Evolutionary conservation across 2,888 invertebrate species (phyloP).

Genomic region (Orthosia gracilis): DNA sequence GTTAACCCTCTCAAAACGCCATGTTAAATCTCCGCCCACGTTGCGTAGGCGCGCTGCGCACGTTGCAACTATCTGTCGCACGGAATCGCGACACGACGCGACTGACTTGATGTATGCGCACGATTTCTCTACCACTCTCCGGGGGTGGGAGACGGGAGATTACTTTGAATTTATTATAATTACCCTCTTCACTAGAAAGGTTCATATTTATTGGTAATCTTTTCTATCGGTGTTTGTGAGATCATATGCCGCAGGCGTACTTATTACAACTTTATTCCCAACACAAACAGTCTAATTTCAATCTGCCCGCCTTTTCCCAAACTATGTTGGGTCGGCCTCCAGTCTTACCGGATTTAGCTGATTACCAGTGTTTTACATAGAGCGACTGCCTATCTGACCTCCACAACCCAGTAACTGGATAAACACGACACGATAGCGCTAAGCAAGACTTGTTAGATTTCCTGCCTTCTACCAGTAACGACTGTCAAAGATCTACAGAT

Average conservation of each 20-base stretch:
- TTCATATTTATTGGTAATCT: slow-evolving; percentile 39
- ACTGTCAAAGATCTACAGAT: too few relatives aligned
- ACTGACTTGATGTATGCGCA: slow-evolving; percentile 70
- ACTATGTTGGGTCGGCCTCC: too few relatives aligned
- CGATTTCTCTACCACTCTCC: slow-evolving; percentile 61
- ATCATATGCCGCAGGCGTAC: neutral
- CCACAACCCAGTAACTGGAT: too few relatives aligned
- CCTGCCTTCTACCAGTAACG: too few relatives aligned
- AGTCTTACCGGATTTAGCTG: too few relatives aligned
- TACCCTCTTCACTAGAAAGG: slow-evolving; percentile 50
- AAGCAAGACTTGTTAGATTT: too few relatives aligned
- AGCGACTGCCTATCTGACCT: too few relatives aligned
- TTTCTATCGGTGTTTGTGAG: slow-evolving; percentile 13
- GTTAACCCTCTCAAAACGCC: slow-evolving; percentile 46
- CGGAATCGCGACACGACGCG: slow-evolving; percentile 71
- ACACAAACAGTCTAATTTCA: neutral
- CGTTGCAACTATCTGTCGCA: slow-evolving; percentile 72
- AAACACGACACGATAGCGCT: too few relatives aligned
- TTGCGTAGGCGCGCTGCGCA: slow-evolving; percentile 69
- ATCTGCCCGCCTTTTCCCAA: too few relatives aligned
- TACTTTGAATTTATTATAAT: slow-evolving; percentile 63
- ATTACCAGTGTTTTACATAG: too few relatives aligned
- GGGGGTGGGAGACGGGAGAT: slow-evolving; percentile 64
- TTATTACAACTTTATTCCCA: neutral
- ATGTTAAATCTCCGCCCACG: slow-evolving; percentile 63